phyloP scores from a whole-genome alignment of 2,797 vertebrate species.

The Bufotes viridis region DNA sequence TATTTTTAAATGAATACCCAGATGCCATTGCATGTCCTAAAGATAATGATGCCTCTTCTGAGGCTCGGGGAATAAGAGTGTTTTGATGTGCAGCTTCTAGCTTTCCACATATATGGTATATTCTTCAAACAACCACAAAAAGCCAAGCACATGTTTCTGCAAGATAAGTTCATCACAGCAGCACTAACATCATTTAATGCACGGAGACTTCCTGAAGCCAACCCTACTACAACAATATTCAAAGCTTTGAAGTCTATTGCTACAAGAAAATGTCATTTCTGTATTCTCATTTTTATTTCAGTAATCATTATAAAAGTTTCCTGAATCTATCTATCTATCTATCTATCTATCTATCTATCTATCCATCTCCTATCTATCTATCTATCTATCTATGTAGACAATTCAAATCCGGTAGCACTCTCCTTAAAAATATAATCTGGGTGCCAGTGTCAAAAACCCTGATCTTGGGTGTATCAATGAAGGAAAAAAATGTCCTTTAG shows the following conservation, averaged over 20 bases:
- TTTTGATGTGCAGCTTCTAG: constrained; percentile 27
- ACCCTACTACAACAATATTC: not conserved
- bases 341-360: not conserved
- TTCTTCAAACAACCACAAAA: constrained; percentile 34
- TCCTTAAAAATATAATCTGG: too few species aligned
- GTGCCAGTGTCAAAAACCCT: too few species aligned
- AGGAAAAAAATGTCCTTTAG: too few species aligned
- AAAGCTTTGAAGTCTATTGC: constrained; percentile 31
- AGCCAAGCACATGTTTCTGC: constrained; percentile 33
- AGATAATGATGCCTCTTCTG: constrained; percentile 30
- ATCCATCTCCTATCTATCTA: not conserved
- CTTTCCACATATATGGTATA: constrained; percentile 18
- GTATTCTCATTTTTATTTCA: not conserved
- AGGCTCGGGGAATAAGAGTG: not conserved
- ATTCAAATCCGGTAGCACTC: too few species aligned
- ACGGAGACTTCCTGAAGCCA: constrained; percentile 33
- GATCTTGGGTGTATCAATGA: too few species aligned
- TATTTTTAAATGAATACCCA: constrained; percentile 31
- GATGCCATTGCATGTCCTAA: constrained; percentile 5
- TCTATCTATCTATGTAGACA: too few species aligned
- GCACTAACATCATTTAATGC: constrained; percentile 37
- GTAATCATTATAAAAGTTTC: not conserved
- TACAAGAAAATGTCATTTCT: not conserved
- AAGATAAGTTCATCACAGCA: constrained; percentile 48
- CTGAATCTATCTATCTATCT: not conserved